Percentiles rank a stretch among this genome's conserved stretches.
Conservation (phyloP, 2,888 invertebrate species). For the Ellobium chinense region DNA sequence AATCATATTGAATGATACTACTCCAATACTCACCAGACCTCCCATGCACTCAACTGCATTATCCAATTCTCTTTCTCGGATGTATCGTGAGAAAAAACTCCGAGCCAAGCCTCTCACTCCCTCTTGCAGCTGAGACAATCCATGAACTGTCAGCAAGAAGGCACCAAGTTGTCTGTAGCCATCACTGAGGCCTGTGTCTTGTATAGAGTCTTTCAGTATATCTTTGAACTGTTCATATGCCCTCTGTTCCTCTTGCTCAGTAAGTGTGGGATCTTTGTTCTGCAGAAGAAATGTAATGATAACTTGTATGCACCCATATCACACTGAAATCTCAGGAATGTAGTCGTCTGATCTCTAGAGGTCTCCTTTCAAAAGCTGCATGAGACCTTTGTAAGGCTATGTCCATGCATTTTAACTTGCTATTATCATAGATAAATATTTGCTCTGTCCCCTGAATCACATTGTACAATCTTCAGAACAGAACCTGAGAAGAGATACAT, state of each 20-base stretch:
- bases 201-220: neutral
- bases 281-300: no score
- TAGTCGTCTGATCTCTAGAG: no score
- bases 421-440: no score
- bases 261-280: neutral
- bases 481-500: no score
- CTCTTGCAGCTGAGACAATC: neutral
- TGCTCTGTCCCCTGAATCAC: no score
- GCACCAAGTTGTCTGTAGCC: conserved; percentile 6
- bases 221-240: conserved; percentile 9
- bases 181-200: neutral
- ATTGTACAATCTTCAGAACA: no score
- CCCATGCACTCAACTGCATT: neutral
- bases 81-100: conserved; percentile 9
- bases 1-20: neutral
- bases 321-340: no score
- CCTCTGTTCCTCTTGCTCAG: neutral
- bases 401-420: no score
- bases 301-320: no score
- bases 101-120: neutral
- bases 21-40: conserved; percentile 12
- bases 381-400: no score
- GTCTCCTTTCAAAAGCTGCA: no score
- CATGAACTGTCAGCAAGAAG: conserved; percentile 7
- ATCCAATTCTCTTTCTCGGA: conserved; percentile 9